Base-by-base conservation (phyloP, 2,113 vertebrate species). In the Syngnathus typhle region DNA sequence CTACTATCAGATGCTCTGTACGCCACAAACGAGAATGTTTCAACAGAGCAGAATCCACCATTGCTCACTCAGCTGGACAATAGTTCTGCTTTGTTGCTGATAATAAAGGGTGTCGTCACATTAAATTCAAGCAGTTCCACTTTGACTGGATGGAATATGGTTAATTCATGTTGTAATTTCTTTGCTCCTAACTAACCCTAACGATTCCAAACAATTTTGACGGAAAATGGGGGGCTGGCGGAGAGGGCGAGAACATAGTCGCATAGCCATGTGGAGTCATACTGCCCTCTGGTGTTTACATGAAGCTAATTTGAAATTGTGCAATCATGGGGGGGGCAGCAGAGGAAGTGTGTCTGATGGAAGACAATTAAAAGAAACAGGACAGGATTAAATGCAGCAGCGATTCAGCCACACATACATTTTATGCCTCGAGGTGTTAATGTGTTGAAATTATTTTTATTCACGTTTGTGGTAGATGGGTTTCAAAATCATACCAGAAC, bases 281-380 rank as follows among this genome's bases (percentile, higher is more conserved):
- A 83, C 81, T 89, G 82, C 82, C 86, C 83, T 78, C 89, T 89
- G 67, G 65, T 74, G 76, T 27, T 44, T 37, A 39, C 23, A 55
- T 12, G 41, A n/a, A 27, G 13, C 21, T 64, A 38, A 44, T n/a
- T 21, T n/a, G 47, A 60, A 32, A 21, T 38, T 69, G 41, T 8
- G 15, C 37, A 23, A 16, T 56, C 38, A 5, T 44, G 32, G 21
- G 70, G 70, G 32, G 27, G 37, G 10, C 23, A 63, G 41, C 6
- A 16, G 36, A 68, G 51, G 27, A 52, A 52, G 49, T 15, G 55
- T 58, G 55, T 58, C 13, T 36, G 19, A 52, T 15, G 27, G 10
- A n/a, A 39, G 59, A 39, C 23, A 5, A 13, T 56, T 56, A 56
- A 6, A 56, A 32, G 12, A 27, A 15, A 27, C 0, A 16, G 11